Evolutionary conservation across 1,140 invertebrate genomes (phyloP).

Genomic region (Chlorops oryzae): DNA sequence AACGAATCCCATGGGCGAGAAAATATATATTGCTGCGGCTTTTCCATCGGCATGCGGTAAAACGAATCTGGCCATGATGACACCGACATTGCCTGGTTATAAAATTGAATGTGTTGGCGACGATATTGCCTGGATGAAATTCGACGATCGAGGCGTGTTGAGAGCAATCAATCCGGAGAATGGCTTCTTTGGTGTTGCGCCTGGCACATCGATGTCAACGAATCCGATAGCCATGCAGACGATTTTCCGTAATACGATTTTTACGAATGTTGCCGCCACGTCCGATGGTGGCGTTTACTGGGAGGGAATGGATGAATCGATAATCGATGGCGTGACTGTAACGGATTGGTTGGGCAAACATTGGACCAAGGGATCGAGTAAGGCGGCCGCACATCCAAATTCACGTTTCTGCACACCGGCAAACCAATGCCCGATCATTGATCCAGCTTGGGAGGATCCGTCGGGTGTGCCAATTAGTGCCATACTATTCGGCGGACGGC

Average conservation of each 20-base stretch:
- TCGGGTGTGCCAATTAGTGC: conserved; percentile 83
- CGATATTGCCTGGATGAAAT: conserved; percentile 89
- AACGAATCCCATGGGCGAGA: conserved; percentile 75
- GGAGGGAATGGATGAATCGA: conserved; percentile 78
- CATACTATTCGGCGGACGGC: conserved; percentile 86
- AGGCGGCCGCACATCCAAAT: conserved; percentile 79
- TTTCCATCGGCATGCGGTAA: conserved; percentile 95
- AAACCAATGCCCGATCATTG: conserved; percentile 82
- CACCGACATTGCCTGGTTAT: conserved; percentile 80
- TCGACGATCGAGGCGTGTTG: conserved; percentile 76
- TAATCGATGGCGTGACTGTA: conserved; percentile 54
- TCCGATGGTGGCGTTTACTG: conserved; percentile 83
- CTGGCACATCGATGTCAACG: conserved; percentile 78
- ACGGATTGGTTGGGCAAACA: conserved; percentile 69
- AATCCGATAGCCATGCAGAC: conserved; percentile 93
- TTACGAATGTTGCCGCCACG: conserved; percentile 90
- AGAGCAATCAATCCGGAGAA: conserved; percentile 93
- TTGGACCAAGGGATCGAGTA: conserved; percentile 58
- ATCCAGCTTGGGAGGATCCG: conserved; percentile 69
- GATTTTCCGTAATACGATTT: conserved; percentile 80
- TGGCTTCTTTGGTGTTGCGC: conserved; percentile 94
- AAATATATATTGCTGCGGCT: conserved; percentile 86
- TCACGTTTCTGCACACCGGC: conserved; percentile 87
- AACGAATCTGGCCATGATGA: conserved; percentile 94
- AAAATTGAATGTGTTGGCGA: conserved; percentile 81